Conservation (phyloP, 1,140 invertebrate genomes). For the Lamellibrachia luymesi region DNA sequence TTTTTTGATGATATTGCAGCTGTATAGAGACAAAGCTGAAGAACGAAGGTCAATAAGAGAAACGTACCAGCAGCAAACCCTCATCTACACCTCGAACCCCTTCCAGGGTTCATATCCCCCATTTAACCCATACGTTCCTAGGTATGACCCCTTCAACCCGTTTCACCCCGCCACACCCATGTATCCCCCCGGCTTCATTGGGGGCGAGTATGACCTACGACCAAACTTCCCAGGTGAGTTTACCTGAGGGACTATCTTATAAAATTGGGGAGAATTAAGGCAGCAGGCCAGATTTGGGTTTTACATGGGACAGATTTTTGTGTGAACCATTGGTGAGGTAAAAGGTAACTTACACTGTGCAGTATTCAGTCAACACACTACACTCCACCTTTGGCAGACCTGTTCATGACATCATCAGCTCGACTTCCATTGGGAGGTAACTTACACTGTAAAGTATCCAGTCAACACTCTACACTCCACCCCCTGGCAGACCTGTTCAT, state of each 20-base stretch:
- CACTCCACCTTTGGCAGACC: neutral
- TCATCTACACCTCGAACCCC: neutral
- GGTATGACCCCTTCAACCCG: neutral
- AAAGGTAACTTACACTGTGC: too few relatives aligned
- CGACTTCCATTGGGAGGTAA: too few relatives aligned
- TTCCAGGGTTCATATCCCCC: neutral
- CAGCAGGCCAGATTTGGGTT: too few relatives aligned
- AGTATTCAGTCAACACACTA: neutral
- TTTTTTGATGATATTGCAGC: neutral
- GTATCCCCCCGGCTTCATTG: neutral
- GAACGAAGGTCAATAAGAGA: neutral
- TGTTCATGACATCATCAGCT: too few relatives aligned
- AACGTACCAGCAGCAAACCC: neutral
- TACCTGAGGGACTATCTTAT: too few relatives aligned
- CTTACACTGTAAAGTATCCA: too few relatives aligned
- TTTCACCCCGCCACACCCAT: neutral
- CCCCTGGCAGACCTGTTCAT: too few relatives aligned
- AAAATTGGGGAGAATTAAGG: too few relatives aligned
- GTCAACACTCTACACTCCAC: too few relatives aligned
- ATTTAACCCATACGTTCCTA: neutral
- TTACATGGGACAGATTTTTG: too few relatives aligned
- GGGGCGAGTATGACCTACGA: neutral
- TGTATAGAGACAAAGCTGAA: neutral
- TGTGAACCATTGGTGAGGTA: too few relatives aligned
- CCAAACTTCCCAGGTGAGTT: neutral